phyloP scores from a whole-genome alignment of 1,140 invertebrate species.

The Penaeus indicus region DNA sequence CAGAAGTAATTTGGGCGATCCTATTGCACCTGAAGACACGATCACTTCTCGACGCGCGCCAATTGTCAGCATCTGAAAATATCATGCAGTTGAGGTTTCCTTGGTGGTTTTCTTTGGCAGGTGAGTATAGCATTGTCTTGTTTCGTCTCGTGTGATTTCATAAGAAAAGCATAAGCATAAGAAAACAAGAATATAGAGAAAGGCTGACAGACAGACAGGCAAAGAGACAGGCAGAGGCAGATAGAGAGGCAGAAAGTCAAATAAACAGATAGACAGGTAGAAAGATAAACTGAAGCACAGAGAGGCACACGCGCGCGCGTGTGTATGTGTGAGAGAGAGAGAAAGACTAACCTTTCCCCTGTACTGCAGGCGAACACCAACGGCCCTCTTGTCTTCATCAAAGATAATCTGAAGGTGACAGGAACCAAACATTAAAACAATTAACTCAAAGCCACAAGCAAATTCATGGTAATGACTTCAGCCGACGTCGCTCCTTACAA shows the following conservation, averaged over 20 bases:
- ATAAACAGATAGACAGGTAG: background rate
- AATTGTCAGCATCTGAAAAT: conserved; percentile 73
- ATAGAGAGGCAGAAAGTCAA: background rate
- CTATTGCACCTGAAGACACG: conserved; percentile 84
- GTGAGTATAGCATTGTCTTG: no score
- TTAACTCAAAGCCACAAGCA: no score
- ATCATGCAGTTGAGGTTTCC: no score
- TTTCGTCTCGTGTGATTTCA: no score
- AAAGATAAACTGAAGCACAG: no score
- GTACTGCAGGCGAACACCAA: conserved; percentile 46
- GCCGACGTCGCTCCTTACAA: background rate
- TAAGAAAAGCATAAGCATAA: no score
- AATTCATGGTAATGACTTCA: no score
- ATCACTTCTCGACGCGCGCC: conserved; percentile 83
- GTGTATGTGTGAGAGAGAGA: background rate
- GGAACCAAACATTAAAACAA: background rate
- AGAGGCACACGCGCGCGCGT: background rate
- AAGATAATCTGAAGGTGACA: conserved; percentile 29
- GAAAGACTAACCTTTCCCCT: conserved; percentile 35
- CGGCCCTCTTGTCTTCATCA: conserved; percentile 38
- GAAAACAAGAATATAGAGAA: no score
- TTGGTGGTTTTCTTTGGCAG: no score
- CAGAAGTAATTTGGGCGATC: conserved; percentile 87
- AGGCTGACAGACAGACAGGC: no score
- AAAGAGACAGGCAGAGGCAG: background rate